Base-by-base conservation (phyloP, 1,140 invertebrate genomes). In the Phortica variegata region DNA sequence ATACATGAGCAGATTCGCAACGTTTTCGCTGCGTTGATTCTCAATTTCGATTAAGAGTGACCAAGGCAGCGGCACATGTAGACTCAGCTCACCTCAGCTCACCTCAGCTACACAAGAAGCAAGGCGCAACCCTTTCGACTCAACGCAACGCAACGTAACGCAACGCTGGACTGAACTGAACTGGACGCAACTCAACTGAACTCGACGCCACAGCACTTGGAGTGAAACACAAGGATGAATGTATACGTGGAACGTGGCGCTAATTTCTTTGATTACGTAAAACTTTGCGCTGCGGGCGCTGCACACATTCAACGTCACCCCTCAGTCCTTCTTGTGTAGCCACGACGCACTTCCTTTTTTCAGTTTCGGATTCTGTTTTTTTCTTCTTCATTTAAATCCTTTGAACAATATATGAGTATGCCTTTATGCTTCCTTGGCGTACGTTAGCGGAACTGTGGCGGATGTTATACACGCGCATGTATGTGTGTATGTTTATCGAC, bases 241-340 rank as follows among this genome's bases (percentile, higher is more conserved):
- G 10, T 26, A 10, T 66, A 60, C 53, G 68, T 63, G 61, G 60
- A 49, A 68, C 54, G 65, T 69, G 63, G 54, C 65, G 65, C 63
- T 63, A 68, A 68, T 68, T 68, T 68, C 63, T 68, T 68, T 68
- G 63, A 68, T 68, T 69, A 65, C 60, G 61, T 65, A 26, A n/a
- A 26, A 26, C 23, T 5, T 63, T 54, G 34, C 52, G 45, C 53
- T 46, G 47, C 49, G 44, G 54, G 44, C 38, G 47, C 39, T 44
- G 34, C 32, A 34, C 36, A 23, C 12, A 31, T 36, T 16, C 26
- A 29, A 12, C 33, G 52, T 45, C 57, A 54, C 47, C 54, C 50
- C 6, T 29, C 38, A 29, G 43, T 43, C 4, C 36, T 46, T 19
- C 52, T 33, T 20, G 8, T 38, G 52, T 50, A 31, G 23, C 41